Evolutionary conservation across 1,140 invertebrate genomes (phyloP), one percentile per base, ranked within the genome.

Genomic region (Drosophila subobscura): DNA sequence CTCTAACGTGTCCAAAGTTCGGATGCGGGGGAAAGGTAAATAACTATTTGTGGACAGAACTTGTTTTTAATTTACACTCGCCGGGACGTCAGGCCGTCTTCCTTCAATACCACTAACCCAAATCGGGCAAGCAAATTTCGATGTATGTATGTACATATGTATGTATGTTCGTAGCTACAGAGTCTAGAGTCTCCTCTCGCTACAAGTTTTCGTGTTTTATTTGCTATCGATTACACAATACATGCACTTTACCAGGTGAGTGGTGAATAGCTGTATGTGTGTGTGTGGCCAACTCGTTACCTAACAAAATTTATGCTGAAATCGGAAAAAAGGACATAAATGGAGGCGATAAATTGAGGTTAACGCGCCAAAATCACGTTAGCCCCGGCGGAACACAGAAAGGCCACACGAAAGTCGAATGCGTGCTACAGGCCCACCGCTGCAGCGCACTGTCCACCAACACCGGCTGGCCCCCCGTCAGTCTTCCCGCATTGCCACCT

Each of bases 211-310:
- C 44, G 53, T 54, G 52, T 56, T 73, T 49, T 58, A 51, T 70
- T 79, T 74, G 77, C 81, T 86, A 85, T 85, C 81, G 81, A 85
- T 85, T 85, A 86, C 83, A 85, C 81, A 85, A 85, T 86, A 83
- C 73, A 81, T 86, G 81, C 81, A 85, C 67, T 73, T 85, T 70
- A 77, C 80, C 67, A 86, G 81, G 59, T 60, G 47, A 56, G 37
- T 54, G 16, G 56, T 60, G 47, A 49, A 42, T 54, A 14, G 23
- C 37, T 25, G 44, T 25, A 4, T 33, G 45, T 49, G 16, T 56
- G 37, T 22, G 23, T 14, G 45, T 55, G 67, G 46, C 77, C 76
- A 84, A 79, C 75, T 79, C 79, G 80, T 76, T 84, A 79, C 76
- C 72, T 71, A 67, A 81, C 81, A 80, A 81, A 86, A 85, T 85